A percentile compares a stretch with the other conserved stretches of the same genome.
phyloP scores from a whole-genome alignment of 2,888 invertebrate species.

The Pteria penguin region DNA sequence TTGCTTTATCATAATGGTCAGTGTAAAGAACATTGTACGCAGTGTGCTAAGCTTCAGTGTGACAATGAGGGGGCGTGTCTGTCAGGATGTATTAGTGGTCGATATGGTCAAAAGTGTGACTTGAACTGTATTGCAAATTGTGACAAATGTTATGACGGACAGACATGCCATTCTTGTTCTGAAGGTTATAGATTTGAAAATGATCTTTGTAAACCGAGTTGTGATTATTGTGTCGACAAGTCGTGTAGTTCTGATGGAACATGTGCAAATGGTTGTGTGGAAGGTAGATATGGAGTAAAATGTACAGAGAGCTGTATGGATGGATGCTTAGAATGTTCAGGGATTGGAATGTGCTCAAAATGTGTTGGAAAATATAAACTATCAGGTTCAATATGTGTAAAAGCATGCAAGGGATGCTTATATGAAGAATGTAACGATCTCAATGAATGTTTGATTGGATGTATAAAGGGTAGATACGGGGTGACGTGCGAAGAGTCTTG shows the following conservation, averaged over 20 bases:
- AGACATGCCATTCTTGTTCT: neutral
- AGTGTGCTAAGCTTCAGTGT: neutral
- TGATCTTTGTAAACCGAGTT: neutral
- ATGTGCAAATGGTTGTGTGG: conserved; percentile 11
- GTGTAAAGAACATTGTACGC: neutral
- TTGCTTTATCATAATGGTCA: neutral
- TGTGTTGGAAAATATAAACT: conserved; percentile 5
- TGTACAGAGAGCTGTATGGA: conserved; percentile 9
- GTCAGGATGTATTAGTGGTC: neutral
- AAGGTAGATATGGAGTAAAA: conserved; percentile 9
- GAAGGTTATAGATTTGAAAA: neutral
- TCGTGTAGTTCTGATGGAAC: neutral
- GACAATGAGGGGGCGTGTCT: neutral
- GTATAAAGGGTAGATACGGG: neutral
- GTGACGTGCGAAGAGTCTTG: neutral
- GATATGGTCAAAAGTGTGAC: neutral
- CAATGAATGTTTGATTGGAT: conserved; percentile 2
- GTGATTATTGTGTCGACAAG: neutral
- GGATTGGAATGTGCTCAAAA: neutral
- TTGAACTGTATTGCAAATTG: neutral
- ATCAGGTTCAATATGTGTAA: neutral
- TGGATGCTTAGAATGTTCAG: conserved; percentile 1
- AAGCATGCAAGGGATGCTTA: neutral
- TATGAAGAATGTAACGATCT: conserved; percentile 4
- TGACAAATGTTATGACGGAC: neutral